Percentiles rank a stretch among this genome's conserved stretches.
These are phyloP conservation scores for Oreochromis niloticus DNA, from an alignment of 2,113 vertebrate species.

Conservation along the genomic window DNA sequence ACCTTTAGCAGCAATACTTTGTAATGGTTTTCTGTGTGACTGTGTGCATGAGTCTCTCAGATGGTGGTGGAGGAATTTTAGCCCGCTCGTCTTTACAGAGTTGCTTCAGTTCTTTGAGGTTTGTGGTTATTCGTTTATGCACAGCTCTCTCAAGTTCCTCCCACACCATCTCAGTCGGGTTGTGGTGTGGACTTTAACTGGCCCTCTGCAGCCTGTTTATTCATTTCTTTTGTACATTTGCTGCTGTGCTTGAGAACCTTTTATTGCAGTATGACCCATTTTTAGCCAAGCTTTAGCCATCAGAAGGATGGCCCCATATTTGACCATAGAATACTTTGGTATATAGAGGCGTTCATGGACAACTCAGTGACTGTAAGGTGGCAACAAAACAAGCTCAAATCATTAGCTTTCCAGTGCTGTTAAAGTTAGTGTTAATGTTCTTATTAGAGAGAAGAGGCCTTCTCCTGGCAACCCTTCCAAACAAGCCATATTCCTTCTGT, in stretches of 20 bases:
- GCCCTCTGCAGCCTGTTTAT: not conserved
- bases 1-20: rapidly evolving
- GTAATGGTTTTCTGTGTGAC: not conserved
- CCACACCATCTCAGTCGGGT: not conserved
- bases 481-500: not conserved
- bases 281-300: no score
- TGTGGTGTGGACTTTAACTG: not conserved
- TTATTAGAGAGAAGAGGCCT: no score
- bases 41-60: not conserved
- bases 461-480: not conserved
- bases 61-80: not conserved
- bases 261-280: no score
- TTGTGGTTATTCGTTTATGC: not conserved
- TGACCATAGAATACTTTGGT: not conserved
- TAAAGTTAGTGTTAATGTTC: no score
- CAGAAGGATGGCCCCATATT: not conserved
- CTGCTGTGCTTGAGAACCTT: not conserved
- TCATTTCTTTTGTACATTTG: not conserved
- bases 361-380: not conserved
- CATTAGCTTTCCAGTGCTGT: no score
- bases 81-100: not conserved
- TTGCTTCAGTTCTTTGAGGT: not conserved
- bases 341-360: not conserved
- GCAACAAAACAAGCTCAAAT: not conserved
- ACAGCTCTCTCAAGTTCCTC: not conserved